These are phyloP conservation scores for Andrena bucephala DNA, from an alignment of 2,888 invertebrate genomes.

Conservation along the genomic window DNA sequence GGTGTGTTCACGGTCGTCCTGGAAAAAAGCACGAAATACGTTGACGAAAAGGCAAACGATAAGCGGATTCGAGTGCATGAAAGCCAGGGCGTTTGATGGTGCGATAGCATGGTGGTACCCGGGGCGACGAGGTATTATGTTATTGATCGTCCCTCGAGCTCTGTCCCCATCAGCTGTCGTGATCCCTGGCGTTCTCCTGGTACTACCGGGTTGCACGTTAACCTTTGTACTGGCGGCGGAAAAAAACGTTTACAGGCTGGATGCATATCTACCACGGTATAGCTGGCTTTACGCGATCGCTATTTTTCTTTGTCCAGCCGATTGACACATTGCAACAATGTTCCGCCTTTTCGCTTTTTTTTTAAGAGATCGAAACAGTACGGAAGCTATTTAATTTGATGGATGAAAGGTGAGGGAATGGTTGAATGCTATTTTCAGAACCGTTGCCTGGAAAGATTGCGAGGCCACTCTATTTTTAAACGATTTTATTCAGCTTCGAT, in stretches of 20 bases:
- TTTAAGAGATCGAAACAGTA: background rate
- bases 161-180: slow-evolving; percentile 80
- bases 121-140: slow-evolving; percentile 80
- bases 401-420: too few relatives aligned
- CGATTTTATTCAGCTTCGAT: too few relatives aligned
- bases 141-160: slow-evolving; percentile 81
- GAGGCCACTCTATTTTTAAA: too few relatives aligned
- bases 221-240: slow-evolving; percentile 58
- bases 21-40: slow-evolving; percentile 18
- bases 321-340: slow-evolving; percentile 1
- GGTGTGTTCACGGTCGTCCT: slow-evolving; percentile 34
- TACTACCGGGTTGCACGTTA: slow-evolving; percentile 77
- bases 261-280: slow-evolving; percentile 36
- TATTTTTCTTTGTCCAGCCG: slow-evolving; percentile 9
- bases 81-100: slow-evolving; percentile 75
- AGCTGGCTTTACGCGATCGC: background rate
- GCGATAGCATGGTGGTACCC: slow-evolving; percentile 78
- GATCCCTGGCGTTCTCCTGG: slow-evolving; percentile 78
- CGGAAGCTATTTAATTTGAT: too few relatives aligned
- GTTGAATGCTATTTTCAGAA: too few relatives aligned
- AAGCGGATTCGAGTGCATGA: slow-evolving; percentile 60
- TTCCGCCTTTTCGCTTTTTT: too few relatives aligned
- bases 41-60: slow-evolving; percentile 61
- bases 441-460: too few relatives aligned
- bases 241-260: slow-evolving; percentile 59